Evolutionary conservation across 2,888 invertebrate genomes (phyloP), one percentile per base, ranked within the genome.

Genomic region (Resseliella maxima): DNA sequence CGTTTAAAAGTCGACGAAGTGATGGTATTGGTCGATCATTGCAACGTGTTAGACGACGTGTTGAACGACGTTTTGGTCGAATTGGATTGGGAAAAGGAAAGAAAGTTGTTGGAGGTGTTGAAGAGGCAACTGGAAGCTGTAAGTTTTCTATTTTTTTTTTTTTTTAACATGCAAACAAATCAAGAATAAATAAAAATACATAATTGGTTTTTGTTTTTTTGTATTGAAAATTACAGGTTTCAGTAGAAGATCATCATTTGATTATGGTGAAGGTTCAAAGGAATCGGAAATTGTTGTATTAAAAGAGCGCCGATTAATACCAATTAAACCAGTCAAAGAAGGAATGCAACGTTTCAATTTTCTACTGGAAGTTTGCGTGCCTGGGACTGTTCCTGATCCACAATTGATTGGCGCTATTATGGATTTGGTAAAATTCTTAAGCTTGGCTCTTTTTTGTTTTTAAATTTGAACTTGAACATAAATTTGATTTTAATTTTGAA

Each of bases 341-440:
- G 99, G 99, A 12, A 95, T 98, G 92, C 92, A 95, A 54, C 92
- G 99, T 81, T 95, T 99, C 89, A 95, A 96, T 83, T 98, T 99
- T 90, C 92, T 99, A 46, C 90, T 99, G 88, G 99, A 99, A 91
- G 97, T 97, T 15, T 98, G 98, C 88, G 96, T 97, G 87, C 99
- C 99, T 0, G 99, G 99, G 0, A 94, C 96, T 0, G 95, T 99
- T 86, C 99, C 99, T 0, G 99, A 99, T 92, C 96, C 99, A 1
- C 97, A 98, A 88, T 93, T 99, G 46, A 94, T 99, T 90, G 98
- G 97, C 0, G 98, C 99, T 3, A 92, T 98, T 86, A 92, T 99
- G 85, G 99, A 99, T 91, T 93, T 99, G 93, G 99, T 98, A 92
- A 21, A 1, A 38, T 36, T 54, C 18, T 54, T 54, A 31, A 64